Evolutionary conservation across 2,888 invertebrate genomes (phyloP).

Genomic region (Allacma fusca): DNA sequence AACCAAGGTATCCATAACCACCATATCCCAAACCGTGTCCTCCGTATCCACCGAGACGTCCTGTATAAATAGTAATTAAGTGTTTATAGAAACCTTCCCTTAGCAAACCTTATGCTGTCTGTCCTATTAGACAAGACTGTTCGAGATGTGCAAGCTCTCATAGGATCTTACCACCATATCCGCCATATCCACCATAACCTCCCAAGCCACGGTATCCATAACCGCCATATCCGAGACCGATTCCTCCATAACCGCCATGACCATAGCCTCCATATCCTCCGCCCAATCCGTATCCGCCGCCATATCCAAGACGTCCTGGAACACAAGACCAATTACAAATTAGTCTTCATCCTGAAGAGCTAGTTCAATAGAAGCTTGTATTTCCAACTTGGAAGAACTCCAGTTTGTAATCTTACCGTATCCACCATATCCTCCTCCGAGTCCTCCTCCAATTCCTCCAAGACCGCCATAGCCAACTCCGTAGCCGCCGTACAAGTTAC

Average conservation of each 20-base stretch:
- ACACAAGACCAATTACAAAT: not conserved
- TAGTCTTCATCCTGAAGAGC: not conserved
- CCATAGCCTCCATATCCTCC: slow-evolving; percentile 11
- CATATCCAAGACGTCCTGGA: slow-evolving; percentile 30
- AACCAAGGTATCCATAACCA: slow-evolving; percentile 19
- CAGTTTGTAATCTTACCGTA: not conserved
- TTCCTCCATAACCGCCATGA: slow-evolving; percentile 26
- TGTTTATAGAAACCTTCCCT: not conserved
- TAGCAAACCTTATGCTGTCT: not conserved
- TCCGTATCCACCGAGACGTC: not conserved
- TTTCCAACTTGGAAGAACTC: no score
- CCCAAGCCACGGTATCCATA: slow-evolving; percentile 32
- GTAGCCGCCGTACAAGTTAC: slow-evolving; percentile 47
- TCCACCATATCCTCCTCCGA: not conserved
- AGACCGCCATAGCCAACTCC: slow-evolving; percentile 40
- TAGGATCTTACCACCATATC: not conserved
- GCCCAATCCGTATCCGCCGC: slow-evolving; percentile 37
- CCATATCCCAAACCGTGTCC: slow-evolving; percentile 13
- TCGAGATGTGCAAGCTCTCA: not conserved
- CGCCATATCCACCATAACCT: slow-evolving; percentile 26
- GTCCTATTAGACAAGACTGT: not conserved
- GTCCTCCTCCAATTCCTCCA: slow-evolving; percentile 7
- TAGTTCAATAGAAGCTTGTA: no score
- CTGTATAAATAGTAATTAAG: not conserved
- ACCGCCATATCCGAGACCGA: slow-evolving; percentile 32